Evolutionary conservation across 2,113 vertebrate species (phyloP).

Genomic region (Mellivora capensis): DNA sequence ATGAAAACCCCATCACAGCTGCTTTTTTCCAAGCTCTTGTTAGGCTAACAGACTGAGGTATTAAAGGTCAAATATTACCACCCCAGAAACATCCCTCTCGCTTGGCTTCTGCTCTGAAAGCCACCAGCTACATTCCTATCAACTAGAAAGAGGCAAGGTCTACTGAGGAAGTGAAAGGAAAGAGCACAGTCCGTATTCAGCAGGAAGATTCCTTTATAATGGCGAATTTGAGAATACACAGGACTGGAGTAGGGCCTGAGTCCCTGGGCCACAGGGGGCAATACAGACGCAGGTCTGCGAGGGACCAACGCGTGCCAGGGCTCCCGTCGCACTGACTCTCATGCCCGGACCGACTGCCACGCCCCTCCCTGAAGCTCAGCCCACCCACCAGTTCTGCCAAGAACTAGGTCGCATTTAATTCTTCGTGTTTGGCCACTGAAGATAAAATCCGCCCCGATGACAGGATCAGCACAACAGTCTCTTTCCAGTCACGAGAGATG

Average conservation of each 20-base stretch:
- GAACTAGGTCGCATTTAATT: background rate
- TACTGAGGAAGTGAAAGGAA: constrained; percentile 25
- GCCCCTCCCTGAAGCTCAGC: background rate
- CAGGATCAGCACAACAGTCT: constrained; percentile 44
- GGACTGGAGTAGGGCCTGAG: constrained; percentile 73
- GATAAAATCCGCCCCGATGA: constrained; percentile 31
- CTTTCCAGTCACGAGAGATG: constrained; percentile 56
- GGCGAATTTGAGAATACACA: constrained; percentile 80
- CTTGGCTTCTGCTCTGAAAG: background rate
- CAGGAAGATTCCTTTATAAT: constrained; percentile 82
- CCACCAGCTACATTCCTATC: background rate
- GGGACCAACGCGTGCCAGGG: background rate
- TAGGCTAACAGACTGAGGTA: background rate
- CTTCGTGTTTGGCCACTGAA: constrained; percentile 51
- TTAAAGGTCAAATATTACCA: background rate
- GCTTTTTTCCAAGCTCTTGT: background rate
- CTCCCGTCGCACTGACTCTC: background rate
- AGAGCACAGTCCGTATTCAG: constrained; percentile 65
- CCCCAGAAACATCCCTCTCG: background rate
- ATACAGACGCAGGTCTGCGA: constrained; percentile 1
- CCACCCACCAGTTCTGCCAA: constrained; percentile 33
- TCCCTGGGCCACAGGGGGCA: constrained; percentile 70
- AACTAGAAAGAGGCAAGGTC: background rate
- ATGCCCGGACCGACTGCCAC: background rate
- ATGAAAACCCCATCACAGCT: background rate